Conservation (phyloP, 2,797 vertebrate species). For the Notoglanidium macrostoma region DNA sequence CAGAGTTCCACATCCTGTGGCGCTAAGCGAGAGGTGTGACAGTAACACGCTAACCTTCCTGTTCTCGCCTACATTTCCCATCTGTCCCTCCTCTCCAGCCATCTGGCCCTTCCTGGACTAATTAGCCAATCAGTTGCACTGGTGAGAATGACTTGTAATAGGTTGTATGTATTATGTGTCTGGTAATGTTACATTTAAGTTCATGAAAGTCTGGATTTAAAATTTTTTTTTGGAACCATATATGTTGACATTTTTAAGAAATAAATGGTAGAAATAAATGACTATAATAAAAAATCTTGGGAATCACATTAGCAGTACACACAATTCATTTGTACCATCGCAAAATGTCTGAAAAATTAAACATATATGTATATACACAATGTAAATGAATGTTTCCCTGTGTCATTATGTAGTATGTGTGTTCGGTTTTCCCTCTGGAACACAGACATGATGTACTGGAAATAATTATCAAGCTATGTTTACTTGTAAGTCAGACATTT, state of each 20-base stretch:
- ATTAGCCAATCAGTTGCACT: conserved; percentile 51
- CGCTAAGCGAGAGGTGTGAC: conserved; percentile 50
- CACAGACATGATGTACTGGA: conserved; percentile 13
- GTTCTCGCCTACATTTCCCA: conserved; percentile 59
- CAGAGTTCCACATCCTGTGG: conserved; percentile 49
- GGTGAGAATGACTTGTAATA: conserved; percentile 28
- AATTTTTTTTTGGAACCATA: background rate
- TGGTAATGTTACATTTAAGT: background rate
- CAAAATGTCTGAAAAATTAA: background rate
- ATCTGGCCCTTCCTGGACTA: conserved; percentile 53
- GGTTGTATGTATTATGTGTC: conserved; percentile 32
- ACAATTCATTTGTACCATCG: background rate
- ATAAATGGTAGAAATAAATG: background rate
- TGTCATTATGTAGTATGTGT: background rate
- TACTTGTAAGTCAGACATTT: conserved; percentile 26
- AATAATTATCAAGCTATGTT: conserved; percentile 14
- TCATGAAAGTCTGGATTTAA: background rate
- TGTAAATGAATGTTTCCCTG: background rate
- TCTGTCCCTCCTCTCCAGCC: conserved; percentile 55
- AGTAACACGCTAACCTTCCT: conserved; percentile 55
- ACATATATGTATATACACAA: background rate
- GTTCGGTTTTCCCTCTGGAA: background rate
- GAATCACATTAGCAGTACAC: background rate
- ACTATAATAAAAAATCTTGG: background rate
- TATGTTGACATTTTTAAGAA: background rate